Evolutionary conservation across 1,140 invertebrate genomes (phyloP).

Genomic region (Zaprionus ghesquierei): DNA sequence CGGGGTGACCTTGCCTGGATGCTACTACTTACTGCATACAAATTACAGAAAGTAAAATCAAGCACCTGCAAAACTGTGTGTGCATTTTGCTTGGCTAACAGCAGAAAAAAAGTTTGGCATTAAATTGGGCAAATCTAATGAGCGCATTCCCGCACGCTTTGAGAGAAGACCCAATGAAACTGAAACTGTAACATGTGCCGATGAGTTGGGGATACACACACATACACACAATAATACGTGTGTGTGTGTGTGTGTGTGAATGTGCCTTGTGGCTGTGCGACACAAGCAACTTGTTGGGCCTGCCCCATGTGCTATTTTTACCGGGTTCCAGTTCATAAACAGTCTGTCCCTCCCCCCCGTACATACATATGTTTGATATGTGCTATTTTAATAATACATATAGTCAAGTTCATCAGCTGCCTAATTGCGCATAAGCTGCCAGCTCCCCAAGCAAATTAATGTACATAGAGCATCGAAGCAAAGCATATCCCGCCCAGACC

Average conservation of each 20-base stretch:
- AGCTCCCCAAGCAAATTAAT: slow-evolving; percentile 20
- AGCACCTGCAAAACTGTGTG: slow-evolving; percentile 34
- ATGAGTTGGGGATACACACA: background rate
- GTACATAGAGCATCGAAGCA: slow-evolving; percentile 21
- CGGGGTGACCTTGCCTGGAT: slow-evolving; percentile 24
- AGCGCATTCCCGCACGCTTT: slow-evolving; percentile 29
- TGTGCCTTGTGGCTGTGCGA: slow-evolving; percentile 10
- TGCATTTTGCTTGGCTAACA: slow-evolving; percentile 4
- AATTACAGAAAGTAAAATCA: slow-evolving; percentile 46
- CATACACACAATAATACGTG: too few species aligned
- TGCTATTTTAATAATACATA: slow-evolving; percentile 41
- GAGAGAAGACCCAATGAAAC: slow-evolving; percentile 24
- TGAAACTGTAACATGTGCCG: slow-evolving; percentile 32
- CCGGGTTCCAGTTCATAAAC: slow-evolving; percentile 25
- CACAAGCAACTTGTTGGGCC: slow-evolving; percentile 20
- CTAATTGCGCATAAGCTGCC: slow-evolving; percentile 50
- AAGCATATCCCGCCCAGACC: background rate
- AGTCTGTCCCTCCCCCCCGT: slow-evolving; percentile 9
- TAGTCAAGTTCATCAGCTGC: slow-evolving; percentile 46
- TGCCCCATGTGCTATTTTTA: slow-evolving; percentile 30
- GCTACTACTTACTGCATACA: slow-evolving; percentile 3
- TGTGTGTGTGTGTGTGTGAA: background rate
- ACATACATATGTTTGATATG: background rate
- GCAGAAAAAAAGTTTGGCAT: background rate
- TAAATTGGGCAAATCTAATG: slow-evolving; percentile 17